Evolutionary conservation across 2,113 vertebrate genomes (phyloP).

Genomic region (Dermatemys mawii): DNA sequence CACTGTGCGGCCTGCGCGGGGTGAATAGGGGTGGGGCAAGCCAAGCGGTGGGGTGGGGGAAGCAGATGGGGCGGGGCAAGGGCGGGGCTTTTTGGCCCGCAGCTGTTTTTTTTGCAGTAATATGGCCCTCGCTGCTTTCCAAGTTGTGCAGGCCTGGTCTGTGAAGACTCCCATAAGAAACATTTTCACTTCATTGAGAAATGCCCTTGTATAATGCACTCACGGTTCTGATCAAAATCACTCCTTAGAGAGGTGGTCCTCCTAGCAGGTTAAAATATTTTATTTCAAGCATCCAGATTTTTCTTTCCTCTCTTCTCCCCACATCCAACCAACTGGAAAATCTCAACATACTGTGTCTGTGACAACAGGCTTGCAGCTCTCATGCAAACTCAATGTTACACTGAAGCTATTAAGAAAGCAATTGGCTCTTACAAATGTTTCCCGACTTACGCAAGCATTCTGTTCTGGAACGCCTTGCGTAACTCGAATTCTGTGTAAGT

Average conservation of each 20-base stretch:
- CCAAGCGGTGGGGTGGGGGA: too few species aligned
- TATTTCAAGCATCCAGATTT: neutral
- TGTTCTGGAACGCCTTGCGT: too few species aligned
- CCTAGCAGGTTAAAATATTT: neutral
- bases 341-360: neutral
- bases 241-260: neutral
- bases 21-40: too few species aligned
- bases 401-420: neutral
- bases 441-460: too few species aligned
- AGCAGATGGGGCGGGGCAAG: too few species aligned
- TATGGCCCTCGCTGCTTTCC: too few species aligned
- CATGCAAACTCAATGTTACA: neutral
- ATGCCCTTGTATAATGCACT: neutral
- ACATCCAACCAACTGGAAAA: conserved; percentile 12
- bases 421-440: neutral
- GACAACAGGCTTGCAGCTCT: conserved; percentile 7
- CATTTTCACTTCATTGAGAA: conserved; percentile 5
- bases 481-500: too few species aligned
- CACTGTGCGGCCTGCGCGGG: too few species aligned
- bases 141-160: too few species aligned
- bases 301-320: neutral
- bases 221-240: neutral
- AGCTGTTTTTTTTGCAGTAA: too few species aligned
- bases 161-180: conserved; percentile 7
- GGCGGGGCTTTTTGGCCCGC: too few species aligned